A percentile compares a stretch with the other conserved stretches of the same genome.
Evolutionary conservation across 2,113 vertebrate genomes (phyloP).

Genomic region (Pedetes capensis): DNA sequence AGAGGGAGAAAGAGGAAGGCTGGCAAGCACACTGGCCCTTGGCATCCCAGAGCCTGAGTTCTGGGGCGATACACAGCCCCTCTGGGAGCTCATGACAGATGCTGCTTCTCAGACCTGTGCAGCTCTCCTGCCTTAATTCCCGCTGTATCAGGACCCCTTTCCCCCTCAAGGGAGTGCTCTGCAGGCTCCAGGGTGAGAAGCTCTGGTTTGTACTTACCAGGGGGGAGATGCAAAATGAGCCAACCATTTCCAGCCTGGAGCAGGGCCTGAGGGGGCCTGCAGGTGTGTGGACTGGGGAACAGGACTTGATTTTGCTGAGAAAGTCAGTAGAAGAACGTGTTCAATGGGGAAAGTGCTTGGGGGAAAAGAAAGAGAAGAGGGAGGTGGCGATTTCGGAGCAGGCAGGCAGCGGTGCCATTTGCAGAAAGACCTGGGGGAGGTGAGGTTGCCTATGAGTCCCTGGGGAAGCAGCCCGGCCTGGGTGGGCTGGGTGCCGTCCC

Average conservation of each 20-base stretch:
- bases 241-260: no score
- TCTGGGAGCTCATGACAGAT: background rate
- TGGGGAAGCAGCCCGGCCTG: background rate
- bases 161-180: no score
- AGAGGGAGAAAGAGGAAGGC: background rate
- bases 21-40: no score
- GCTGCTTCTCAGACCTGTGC: background rate
- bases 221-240: no score
- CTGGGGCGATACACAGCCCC: background rate
- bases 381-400: no score
- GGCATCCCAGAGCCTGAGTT: background rate
- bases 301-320: background rate
- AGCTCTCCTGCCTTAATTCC: background rate
- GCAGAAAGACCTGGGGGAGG: background rate
- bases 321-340: no score
- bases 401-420: no score
- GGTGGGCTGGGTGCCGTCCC: background rate
- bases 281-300: background rate
- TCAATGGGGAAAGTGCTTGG: background rate
- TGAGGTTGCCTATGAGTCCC: background rate
- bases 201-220: background rate
- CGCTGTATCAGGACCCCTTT: background rate
- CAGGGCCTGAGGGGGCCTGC: background rate
- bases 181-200: background rate
- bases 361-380: background rate